These are phyloP conservation scores for Eupithecia centaureata DNA, from an alignment of 2,888 invertebrate genomes.

Conservation along the genomic window DNA sequence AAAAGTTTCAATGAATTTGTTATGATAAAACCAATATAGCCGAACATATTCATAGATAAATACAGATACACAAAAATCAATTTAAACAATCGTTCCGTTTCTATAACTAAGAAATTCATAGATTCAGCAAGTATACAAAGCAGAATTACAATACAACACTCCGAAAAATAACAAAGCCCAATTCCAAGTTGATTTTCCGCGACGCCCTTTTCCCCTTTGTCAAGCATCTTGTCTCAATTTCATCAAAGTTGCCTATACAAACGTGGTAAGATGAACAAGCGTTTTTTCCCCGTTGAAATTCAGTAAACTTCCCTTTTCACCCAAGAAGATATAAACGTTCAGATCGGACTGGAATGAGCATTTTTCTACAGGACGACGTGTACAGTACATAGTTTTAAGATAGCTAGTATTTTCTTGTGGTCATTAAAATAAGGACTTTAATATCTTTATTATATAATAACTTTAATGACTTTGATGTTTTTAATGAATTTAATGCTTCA, in stretches of 20 bases:
- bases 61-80: too few species aligned
- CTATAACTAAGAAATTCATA: background rate
- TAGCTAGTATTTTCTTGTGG: too few species aligned
- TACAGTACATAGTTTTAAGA: too few species aligned
- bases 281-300: conserved; percentile 23
- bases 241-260: conserved; percentile 22
- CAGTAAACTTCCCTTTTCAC: background rate
- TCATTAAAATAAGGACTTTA: too few species aligned
- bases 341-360: background rate
- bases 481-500: too few species aligned
- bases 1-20: too few species aligned
- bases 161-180: conserved; percentile 1
- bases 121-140: background rate
- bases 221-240: conserved; percentile 20
- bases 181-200: conserved; percentile 15
- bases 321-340: background rate
- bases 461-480: too few species aligned
- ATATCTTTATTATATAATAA: too few species aligned
- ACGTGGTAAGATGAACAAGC: conserved; percentile 20
- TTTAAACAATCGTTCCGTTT: too few species aligned
- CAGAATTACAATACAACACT: background rate
- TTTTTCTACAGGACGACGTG: too few species aligned
- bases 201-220: conserved; percentile 2
- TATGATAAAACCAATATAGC: too few species aligned
- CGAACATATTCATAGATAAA: too few species aligned